Percentiles rank a stretch among this genome's conserved stretches.
Conservation (phyloP, 2,888 invertebrate genomes). For the Phalera bucephala region DNA sequence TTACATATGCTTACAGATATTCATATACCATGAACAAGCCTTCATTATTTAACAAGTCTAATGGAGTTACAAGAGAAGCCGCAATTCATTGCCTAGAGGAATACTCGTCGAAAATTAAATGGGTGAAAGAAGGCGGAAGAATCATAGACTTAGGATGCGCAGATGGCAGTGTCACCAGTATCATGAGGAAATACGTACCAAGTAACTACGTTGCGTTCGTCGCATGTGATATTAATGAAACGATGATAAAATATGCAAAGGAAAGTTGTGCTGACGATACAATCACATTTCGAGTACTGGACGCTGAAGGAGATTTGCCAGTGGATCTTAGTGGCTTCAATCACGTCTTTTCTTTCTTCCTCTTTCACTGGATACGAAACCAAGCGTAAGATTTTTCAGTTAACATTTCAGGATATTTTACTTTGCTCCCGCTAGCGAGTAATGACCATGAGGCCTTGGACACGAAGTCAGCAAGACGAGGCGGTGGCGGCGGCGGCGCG, state of each 20-base stretch:
- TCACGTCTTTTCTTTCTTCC: conserved; percentile 87
- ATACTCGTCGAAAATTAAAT: no score
- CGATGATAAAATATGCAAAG: conserved; percentile 85
- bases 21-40: background rate
- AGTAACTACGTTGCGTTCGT: conserved; percentile 63
- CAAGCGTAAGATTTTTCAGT: no score
- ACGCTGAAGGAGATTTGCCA: conserved; percentile 78
- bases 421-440: no score
- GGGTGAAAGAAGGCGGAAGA: conserved; percentile 43
- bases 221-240: conserved; percentile 85
- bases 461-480: no score
- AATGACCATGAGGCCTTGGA: no score
- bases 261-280: conserved; percentile 59
- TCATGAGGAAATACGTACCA: conserved; percentile 83
- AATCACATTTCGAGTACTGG: conserved; percentile 68
- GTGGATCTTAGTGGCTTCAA: conserved; percentile 75
- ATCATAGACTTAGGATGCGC: conserved; percentile 87
- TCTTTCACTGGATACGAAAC: conserved; percentile 88
- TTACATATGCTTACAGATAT: no score
- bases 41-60: background rate
- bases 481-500: no score
- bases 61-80: background rate
- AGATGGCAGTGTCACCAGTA: conserved; percentile 85
- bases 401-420: no score
- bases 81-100: no score